Percentiles rank a stretch among this genome's conserved stretches.
These are phyloP conservation scores for Dolichopus griseipennis DNA, from an alignment of 2,888 invertebrate species.

Conservation along the genomic window DNA sequence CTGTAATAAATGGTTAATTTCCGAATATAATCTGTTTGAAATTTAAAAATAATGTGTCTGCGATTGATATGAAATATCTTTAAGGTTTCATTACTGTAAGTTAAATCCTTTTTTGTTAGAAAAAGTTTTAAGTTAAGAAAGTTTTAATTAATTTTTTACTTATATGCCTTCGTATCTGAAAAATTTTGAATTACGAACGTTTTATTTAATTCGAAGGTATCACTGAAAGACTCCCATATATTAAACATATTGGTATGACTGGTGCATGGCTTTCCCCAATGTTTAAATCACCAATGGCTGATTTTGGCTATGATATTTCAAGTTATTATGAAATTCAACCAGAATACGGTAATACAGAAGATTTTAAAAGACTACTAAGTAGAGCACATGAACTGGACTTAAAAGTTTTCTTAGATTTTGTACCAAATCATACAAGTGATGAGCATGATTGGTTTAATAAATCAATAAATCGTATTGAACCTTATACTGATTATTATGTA, in stretches of 20 bases:
- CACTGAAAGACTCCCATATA: slow-evolving; percentile 46
- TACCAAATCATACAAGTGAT: slow-evolving; percentile 49
- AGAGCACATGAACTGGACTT: slow-evolving; percentile 40
- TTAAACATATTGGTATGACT: slow-evolving; percentile 48
- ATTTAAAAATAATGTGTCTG: too few species aligned
- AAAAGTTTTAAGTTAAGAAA: too few species aligned
- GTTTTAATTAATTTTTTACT: too few species aligned
- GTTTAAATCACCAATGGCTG: slow-evolving; percentile 53
- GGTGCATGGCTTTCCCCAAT: slow-evolving; percentile 58
- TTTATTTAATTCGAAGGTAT: slow-evolving; percentile 42
- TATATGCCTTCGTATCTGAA: too few species aligned
- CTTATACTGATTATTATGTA: slow-evolving; percentile 59
- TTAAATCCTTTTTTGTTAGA: too few species aligned
- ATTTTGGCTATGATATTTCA: slow-evolving; percentile 58
- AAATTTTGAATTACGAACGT: background rate
- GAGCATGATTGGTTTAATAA: slow-evolving; percentile 55
- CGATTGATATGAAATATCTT: too few species aligned
- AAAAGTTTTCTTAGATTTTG: slow-evolving; percentile 54
- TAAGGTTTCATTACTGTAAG: too few species aligned
- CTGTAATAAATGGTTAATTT: too few species aligned
- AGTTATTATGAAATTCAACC: slow-evolving; percentile 50
- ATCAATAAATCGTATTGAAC: slow-evolving; percentile 46
- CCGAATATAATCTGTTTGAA: too few species aligned
- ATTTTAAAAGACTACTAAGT: slow-evolving; percentile 45
- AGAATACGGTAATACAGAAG: slow-evolving; percentile 50